These are phyloP conservation scores for Zygogramma bicolorata DNA, from an alignment of 2,888 invertebrate species.

Conservation along the genomic window DNA sequence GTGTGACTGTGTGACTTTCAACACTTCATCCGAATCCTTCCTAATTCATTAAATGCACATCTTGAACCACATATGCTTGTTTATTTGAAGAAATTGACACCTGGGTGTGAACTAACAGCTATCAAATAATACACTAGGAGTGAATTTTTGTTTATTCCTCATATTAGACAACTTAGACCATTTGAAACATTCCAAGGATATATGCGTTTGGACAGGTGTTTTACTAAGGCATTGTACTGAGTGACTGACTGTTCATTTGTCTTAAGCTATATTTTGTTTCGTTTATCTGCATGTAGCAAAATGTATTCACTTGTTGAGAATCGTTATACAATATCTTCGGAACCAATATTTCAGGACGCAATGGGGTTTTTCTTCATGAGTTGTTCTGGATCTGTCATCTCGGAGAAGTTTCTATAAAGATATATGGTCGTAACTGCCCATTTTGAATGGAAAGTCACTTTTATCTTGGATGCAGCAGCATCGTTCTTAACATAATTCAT, in stretches of 20 bases:
- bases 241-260: neutral
- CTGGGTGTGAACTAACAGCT: conserved; percentile 48
- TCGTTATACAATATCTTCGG: too few species aligned
- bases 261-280: neutral
- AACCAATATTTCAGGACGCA: too few species aligned
- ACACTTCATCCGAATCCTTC: neutral
- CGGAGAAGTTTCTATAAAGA: too few species aligned
- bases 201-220: conserved; percentile 37
- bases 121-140: conserved; percentile 33
- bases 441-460: too few species aligned
- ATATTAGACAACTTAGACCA: conserved; percentile 38
- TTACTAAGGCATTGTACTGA: neutral
- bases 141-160: conserved; percentile 39
- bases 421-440: too few species aligned
- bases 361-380: too few species aligned
- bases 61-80: neutral
- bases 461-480: too few species aligned
- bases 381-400: too few species aligned
- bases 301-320: too few species aligned
- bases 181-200: conserved; percentile 34
- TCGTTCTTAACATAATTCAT: too few species aligned
- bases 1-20: conserved; percentile 1
- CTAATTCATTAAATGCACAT: neutral
- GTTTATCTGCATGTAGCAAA: too few species aligned
- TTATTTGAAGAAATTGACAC: conserved; percentile 33